These are phyloP conservation scores for Irena cyanogastra DNA, from an alignment of 2,113 vertebrate genomes.

Conservation along the genomic window DNA sequence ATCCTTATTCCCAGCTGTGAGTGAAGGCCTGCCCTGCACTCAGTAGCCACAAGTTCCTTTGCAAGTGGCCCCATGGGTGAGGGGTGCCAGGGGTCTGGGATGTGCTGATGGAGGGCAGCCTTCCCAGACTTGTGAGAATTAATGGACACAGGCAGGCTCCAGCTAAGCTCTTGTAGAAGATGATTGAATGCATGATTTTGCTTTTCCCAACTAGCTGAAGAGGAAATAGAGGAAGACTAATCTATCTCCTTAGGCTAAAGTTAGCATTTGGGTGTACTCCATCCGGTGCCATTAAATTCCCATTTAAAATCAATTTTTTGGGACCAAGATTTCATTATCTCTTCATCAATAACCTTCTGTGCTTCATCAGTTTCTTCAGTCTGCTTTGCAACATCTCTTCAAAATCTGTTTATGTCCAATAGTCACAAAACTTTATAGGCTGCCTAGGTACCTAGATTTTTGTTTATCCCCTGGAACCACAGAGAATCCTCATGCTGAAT, in stretches of 20 bases:
- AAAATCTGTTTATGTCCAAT: neutral
- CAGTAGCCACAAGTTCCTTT: neutral
- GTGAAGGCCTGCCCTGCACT: neutral
- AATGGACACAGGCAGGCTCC: neutral
- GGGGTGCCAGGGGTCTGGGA: neutral
- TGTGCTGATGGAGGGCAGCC: neutral
- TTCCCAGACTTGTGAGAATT: neutral
- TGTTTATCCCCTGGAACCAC: neutral
- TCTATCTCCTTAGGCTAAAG: constrained; percentile 3
- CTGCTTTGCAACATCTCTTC: neutral
- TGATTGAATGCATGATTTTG: neutral
- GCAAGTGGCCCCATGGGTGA: accelerated
- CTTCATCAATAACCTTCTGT: neutral
- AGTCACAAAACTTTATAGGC: neutral
- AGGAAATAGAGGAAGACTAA: constrained; percentile 5
- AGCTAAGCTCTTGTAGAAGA: neutral
- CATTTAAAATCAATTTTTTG: constrained; percentile 34
- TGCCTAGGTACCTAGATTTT: neutral
- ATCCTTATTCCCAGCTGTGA: neutral
- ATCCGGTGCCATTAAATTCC: neutral
- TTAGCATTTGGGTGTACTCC: constrained; percentile 4
- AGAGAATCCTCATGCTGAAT: neutral
- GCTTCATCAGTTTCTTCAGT: neutral
- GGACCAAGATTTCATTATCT: neutral
- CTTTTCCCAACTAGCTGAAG: neutral